Base-by-base conservation (phyloP, 2,797 vertebrate genomes). In the Microctenopoma steveboyesi region DNA sequence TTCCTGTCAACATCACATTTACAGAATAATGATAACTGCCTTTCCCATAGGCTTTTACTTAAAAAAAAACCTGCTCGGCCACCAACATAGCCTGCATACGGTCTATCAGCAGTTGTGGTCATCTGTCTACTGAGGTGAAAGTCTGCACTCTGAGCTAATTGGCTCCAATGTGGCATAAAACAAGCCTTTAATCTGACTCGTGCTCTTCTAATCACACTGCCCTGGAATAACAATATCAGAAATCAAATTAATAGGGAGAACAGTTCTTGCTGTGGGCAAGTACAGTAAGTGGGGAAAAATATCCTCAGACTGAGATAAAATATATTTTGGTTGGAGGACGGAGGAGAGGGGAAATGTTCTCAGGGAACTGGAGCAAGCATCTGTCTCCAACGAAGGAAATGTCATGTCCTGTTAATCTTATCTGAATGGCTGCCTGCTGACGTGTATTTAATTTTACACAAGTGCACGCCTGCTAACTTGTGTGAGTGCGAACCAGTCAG, bases 391-490 rank as follows among this genome's bases (percentile, higher is more conserved):
- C 70, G 61, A 84, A 87, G 76, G 74, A 88, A 90, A 92, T 68
- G 89, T 90, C 92, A 89, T 78, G 64, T 92, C 83, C 78, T 88
- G 84, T 94, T 94, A 90, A 89, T 91, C 81, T 89, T 87, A 88
- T 92, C 83, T 86, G 82, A 91, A 83, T 68, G 80, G 76, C 82
- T 90, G 91, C 89, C 74, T 82, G 69, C 85, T 91, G 90, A 91
- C 78, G 63, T 88, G 87, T 65, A 88, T 87, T 91, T 91, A 83
- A 92, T 91, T 87, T 86, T 69, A 88, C 76, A 89, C 88, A 81
- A 86, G 83, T 30, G 16, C 48, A 76, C n/a, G 71, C 64, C 70
- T 64, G 65, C 56, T 72, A 73, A 71, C 50, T 79, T 82, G 73
- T 53, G 63, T 80, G 74, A 79, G 47, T 56, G 69, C 54, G 66